A percentile compares a stretch with the other conserved stretches of the same genome.
These are phyloP conservation scores for Chauna torquata DNA, from an alignment of 2,113 vertebrate genomes.

Conservation along the genomic window DNA sequence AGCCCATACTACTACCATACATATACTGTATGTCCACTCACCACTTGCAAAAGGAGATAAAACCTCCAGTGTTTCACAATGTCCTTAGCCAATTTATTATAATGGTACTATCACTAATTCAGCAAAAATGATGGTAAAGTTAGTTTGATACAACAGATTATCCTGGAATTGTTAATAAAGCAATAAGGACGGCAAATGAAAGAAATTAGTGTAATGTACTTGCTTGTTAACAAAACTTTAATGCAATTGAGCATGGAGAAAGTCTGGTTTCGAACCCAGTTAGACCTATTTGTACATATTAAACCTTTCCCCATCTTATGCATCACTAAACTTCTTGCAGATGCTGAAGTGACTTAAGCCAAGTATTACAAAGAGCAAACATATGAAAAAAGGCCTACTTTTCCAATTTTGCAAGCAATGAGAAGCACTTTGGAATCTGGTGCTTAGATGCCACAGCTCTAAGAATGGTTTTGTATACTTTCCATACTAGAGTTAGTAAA, in stretches of 20 bases:
- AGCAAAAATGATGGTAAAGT: neutral
- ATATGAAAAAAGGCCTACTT: neutral
- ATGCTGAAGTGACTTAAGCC: neutral
- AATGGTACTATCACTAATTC: neutral
- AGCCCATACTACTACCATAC: neutral
- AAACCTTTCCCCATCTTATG: neutral
- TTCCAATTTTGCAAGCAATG: neutral
- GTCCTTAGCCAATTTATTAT: neutral
- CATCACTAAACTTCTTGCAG: neutral
- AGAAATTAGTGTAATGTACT: neutral
- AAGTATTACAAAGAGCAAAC: neutral
- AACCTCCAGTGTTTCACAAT: neutral
- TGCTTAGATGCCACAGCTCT: neutral
- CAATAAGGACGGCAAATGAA: neutral
- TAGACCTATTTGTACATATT: neutral
- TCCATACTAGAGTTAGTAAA: neutral
- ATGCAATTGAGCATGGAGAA: neutral
- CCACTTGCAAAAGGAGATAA: conserved; percentile 7
- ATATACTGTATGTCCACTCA: neutral
- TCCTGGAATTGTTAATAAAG: neutral
- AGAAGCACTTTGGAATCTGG: neutral
- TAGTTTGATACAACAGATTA: neutral
- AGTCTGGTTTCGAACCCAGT: neutral
- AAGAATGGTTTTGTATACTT: neutral
- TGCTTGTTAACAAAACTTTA: neutral